Conservation (phyloP, 2,113 vertebrate genomes). For the Ceratotherium simum region DNA sequence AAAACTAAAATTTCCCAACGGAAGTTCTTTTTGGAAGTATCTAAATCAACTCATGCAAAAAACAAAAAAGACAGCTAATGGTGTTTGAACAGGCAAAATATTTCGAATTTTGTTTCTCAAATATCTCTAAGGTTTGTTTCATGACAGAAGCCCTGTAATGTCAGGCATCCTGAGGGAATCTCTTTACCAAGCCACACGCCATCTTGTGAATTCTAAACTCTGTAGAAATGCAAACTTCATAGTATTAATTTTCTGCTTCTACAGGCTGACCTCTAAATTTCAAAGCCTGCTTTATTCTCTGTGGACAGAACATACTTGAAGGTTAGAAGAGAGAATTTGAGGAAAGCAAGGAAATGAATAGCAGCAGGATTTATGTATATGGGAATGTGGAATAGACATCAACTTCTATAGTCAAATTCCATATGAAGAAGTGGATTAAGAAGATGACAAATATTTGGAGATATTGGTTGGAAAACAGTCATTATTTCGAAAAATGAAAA, state of each 20-base stretch:
- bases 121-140: background rate
- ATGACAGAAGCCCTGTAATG: background rate
- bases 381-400: background rate
- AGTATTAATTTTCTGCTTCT: background rate
- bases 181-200: background rate
- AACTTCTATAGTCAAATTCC: background rate
- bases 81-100: background rate
- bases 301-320: fast-evolving
- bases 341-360: background rate
- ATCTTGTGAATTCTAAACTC: background rate
- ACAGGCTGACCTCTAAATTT: slow-evolving; percentile 26
- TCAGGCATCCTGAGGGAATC: background rate
- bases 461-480: background rate
- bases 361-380: background rate
- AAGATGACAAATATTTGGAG: background rate
- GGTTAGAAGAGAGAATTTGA: background rate
- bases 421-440: background rate
- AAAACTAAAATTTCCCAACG: background rate
- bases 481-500: background rate
- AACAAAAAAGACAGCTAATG: background rate
- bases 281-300: slow-evolving; percentile 14
- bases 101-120: slow-evolving; percentile 26
- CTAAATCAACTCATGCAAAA: background rate
- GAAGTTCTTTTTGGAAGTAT: background rate
- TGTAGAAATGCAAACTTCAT: background rate